Evolutionary conservation across 2,888 invertebrate species (phyloP).

Genomic region (Ceramica pisi): DNA sequence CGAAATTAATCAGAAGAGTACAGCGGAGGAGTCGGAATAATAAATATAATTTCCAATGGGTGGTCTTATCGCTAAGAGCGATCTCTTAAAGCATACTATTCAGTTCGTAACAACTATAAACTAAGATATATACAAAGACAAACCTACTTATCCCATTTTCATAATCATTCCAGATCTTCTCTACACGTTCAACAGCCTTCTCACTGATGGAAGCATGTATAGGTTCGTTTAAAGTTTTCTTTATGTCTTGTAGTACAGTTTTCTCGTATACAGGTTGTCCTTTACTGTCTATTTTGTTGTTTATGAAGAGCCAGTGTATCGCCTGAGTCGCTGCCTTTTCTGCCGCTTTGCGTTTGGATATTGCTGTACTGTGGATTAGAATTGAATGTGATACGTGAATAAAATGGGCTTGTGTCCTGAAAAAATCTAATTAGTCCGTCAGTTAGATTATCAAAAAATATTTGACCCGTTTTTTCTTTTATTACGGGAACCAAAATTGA

Average conservation of each 20-base stretch:
- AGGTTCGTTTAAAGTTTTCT: slow-evolving; percentile 75
- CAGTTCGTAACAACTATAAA: too few species aligned
- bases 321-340: slow-evolving; percentile 89
- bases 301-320: slow-evolving; percentile 89
- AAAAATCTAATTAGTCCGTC: too few species aligned
- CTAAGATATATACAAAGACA: slow-evolving; percentile 46
- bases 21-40: too few species aligned
- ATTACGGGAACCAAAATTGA: too few species aligned
- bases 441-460: too few species aligned
- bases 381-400: neutral
- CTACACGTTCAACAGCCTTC: slow-evolving; percentile 79
- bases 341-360: slow-evolving; percentile 90
- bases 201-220: slow-evolving; percentile 77
- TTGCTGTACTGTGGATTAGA: slow-evolving; percentile 77
- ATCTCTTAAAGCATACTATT: too few species aligned
- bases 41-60: too few species aligned
- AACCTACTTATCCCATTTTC: slow-evolving; percentile 85
- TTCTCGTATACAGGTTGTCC: slow-evolving; percentile 88
- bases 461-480: too few species aligned
- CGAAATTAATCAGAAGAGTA: too few species aligned
- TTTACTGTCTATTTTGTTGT: slow-evolving; percentile 84
- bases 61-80: too few species aligned
- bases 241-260: slow-evolving; percentile 78
- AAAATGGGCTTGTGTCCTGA: too few species aligned
- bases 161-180: slow-evolving; percentile 85